These are phyloP conservation scores for Echinometra lucunter DNA, from an alignment of 53 echinoderm and acorn worm species.

Conservation along the genomic window DNA sequence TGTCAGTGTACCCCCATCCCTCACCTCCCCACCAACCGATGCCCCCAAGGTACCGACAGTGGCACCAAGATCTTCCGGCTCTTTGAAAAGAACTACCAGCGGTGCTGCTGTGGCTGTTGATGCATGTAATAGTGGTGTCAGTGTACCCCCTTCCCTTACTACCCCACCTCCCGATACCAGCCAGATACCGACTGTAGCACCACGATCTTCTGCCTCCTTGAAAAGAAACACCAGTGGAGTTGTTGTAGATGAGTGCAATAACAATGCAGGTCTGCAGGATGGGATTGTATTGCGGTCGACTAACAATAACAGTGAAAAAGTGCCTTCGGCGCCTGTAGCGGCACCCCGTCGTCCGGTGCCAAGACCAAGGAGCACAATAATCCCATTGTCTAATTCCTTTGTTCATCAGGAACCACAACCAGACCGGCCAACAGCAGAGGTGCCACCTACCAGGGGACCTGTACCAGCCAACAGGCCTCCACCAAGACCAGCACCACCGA, in stretches of 20 bases:
- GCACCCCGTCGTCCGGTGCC: slow-evolving; percentile 80
- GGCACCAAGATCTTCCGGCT: slow-evolving; percentile 47
- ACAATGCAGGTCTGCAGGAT: neutral
- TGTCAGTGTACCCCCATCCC: slow-evolving; percentile 37
- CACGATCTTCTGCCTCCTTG: slow-evolving; percentile 15
- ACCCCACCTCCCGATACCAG: neutral
- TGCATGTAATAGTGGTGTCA: neutral
- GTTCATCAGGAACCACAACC: slow-evolving; percentile 39
- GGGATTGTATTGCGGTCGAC: neutral
- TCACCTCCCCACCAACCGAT: slow-evolving; percentile 34
- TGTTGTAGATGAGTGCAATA: slow-evolving; percentile 17
- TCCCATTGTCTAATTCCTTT: slow-evolving; percentile 57
- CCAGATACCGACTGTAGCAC: neutral
- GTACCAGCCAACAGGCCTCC: slow-evolving; percentile 52
- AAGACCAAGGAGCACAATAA: slow-evolving; percentile 74
- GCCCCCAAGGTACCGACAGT: slow-evolving; percentile 48
- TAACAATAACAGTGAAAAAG: slow-evolving; percentile 44
- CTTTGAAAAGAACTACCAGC: slow-evolving; percentile 45
- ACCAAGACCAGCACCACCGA: slow-evolving; percentile 10
- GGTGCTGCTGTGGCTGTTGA: neutral
- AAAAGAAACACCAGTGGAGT: neutral
- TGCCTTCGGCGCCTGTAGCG: slow-evolving; percentile 55
- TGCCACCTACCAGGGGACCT: slow-evolving; percentile 56
- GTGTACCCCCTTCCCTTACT: neutral
- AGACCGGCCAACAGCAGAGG: slow-evolving; percentile 57